Evolutionary conservation across 2,888 invertebrate genomes (phyloP), one percentile per base, ranked within the genome.

Genomic region (Cephus sareptanus): DNA sequence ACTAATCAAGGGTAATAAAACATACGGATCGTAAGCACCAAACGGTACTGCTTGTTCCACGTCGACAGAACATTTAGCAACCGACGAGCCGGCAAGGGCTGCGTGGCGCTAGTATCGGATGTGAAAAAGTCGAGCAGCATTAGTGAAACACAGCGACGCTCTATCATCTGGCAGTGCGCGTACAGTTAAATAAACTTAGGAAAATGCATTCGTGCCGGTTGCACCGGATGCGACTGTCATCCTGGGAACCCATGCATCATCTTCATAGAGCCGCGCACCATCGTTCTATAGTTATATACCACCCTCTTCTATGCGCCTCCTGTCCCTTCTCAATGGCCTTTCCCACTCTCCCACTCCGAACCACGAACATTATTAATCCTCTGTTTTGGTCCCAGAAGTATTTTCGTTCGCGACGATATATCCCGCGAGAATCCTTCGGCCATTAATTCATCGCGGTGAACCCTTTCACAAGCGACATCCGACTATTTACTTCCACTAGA

Each of bases 211-310:
- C 31, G 71, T 71, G 33, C 71, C 34, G 31, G 71, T 34, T 71
- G 81, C 81, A 82, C 87, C 87, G 87, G 87, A 87, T 87, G 87
- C 84, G 81, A 82, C 85, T 87, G 86, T 87, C 87, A 85, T 82
- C 84, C 83, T 80, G 82, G 80, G 80, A 83, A 83, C 84, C 86
- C 86, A 85, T 87, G 87, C 87, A 85, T 87, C 87, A 87, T 87
- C 87, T 84, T 86, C 84, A 34, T 71, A 33, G 71, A 34, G 31
- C 33, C 13, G 15, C 12, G 71, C 12, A 31, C 9, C 56, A 23
- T 56, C 56, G 23, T 15, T 56, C 56, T 56, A 31, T 23, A 34
- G 71, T 4, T 71, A 71, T 9, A 23, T 69, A 75, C 78, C 75
- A 33, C 76, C 81, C 74, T 35, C 40, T 71, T 75, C 77, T 79